Evolutionary conservation across 37 sponge, comb jelly and placozoan species (phyloP).

Genomic region (Crambe crambe): DNA sequence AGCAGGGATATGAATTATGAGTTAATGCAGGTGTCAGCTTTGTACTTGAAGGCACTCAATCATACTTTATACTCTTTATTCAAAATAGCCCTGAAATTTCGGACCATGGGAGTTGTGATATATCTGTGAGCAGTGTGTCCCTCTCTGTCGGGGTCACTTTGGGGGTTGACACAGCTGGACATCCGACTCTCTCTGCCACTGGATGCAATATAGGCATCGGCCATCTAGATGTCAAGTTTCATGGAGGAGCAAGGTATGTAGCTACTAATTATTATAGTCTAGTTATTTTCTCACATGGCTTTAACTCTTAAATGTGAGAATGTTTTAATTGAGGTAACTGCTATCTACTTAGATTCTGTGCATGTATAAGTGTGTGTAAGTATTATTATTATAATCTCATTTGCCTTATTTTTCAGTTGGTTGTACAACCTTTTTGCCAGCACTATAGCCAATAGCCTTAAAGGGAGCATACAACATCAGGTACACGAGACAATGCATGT

Average conservation of each 20-base stretch:
- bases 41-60: too few relatives aligned
- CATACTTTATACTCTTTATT: too few relatives aligned
- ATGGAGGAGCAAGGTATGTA: conserved; percentile 87
- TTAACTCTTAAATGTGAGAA: too few relatives aligned
- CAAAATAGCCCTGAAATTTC: conserved; percentile 68
- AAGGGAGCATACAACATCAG: conserved; percentile 67
- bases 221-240: conserved; percentile 63
- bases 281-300: background rate
- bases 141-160: conserved; percentile 43
- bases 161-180: conserved; percentile 70
- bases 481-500: conserved; percentile 6
- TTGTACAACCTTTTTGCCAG: conserved; percentile 84
- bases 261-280: background rate
- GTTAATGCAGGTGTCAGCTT: too few relatives aligned
- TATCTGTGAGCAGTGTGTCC: conserved; percentile 53
- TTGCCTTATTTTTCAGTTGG: conserved; percentile 59
- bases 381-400: too few relatives aligned
- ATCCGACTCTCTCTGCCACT: conserved; percentile 65
- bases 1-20: too few relatives aligned
- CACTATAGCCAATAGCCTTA: conserved; percentile 66
- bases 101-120: conserved; percentile 73
- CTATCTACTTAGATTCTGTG: too few relatives aligned
- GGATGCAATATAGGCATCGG: conserved; percentile 80
- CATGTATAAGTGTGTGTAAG: too few relatives aligned
- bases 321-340: too few relatives aligned